Conservation (phyloP, 2,888 invertebrate species). For the Pachymerium ferrugineum region DNA sequence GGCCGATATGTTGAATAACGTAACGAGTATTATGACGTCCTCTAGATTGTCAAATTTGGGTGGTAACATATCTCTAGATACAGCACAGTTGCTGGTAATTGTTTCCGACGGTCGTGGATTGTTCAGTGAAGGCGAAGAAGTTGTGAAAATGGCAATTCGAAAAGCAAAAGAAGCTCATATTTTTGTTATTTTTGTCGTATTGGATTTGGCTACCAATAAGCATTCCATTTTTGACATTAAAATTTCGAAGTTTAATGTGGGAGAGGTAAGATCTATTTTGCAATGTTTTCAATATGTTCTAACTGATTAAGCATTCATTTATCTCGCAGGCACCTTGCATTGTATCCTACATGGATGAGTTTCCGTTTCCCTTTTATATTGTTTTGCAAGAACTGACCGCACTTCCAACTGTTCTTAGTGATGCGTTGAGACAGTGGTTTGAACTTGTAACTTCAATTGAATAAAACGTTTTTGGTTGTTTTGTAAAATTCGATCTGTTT, state of each 20-base stretch:
- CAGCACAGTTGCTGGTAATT: constrained; percentile 80
- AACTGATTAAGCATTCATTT: constrained; percentile 23
- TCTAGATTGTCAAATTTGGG: background rate
- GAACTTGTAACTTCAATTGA: constrained; percentile 66
- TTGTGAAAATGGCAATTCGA: constrained; percentile 70
- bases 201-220: constrained; percentile 89
- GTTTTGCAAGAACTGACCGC: constrained; percentile 82
- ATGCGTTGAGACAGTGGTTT: constrained; percentile 97
- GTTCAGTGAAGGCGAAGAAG: constrained; percentile 72
- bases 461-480: too few relatives aligned
- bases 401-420: constrained; percentile 83
- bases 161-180: constrained; percentile 73
- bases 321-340: constrained; percentile 55
- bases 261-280: constrained; percentile 45
- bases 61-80: constrained; percentile 45
- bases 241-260: constrained; percentile 64
- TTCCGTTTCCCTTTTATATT: constrained; percentile 97
- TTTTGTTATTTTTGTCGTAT: constrained; percentile 89
- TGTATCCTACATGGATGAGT: constrained; percentile 82
- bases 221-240: constrained; percentile 87
- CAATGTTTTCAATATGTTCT: background rate
- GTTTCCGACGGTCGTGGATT: constrained; percentile 94
- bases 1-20: constrained; percentile 72
- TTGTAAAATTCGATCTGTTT: too few relatives aligned
- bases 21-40: constrained; percentile 48